A percentile compares a stretch with the other conserved stretches of the same genome.
phyloP scores from a whole-genome alignment of 2,888 invertebrate genomes.

The Geotrupes spiniger region DNA sequence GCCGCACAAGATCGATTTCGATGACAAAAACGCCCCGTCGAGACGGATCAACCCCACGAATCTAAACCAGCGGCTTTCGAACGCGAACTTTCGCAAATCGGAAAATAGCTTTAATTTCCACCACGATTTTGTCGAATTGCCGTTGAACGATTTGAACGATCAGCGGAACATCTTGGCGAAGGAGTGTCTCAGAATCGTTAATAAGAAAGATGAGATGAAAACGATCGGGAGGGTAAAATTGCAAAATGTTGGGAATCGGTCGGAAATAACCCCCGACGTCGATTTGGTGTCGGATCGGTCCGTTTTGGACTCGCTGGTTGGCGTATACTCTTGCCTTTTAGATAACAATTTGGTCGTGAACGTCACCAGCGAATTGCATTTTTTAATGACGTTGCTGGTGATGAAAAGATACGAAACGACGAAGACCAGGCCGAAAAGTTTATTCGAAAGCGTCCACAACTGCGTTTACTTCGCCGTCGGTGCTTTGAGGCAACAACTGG shows the following conservation, averaged over 20 bases:
- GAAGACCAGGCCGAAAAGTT: slow-evolving; percentile 21
- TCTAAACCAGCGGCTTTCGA: slow-evolving; percentile 35
- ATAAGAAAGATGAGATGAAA: slow-evolving; percentile 3
- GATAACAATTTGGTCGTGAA: slow-evolving; percentile 63
- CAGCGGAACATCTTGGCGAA: slow-evolving; percentile 31
- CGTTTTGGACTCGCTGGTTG: slow-evolving; percentile 56
- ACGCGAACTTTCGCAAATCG: slow-evolving; percentile 27
- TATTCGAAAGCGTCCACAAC: slow-evolving; percentile 55
- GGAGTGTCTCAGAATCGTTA: slow-evolving; percentile 31
- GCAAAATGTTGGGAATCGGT: neutral
- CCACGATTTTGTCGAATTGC: slow-evolving; percentile 20
- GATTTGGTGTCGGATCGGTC: slow-evolving; percentile 53
- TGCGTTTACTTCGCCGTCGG: slow-evolving; percentile 73
- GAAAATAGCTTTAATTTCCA: slow-evolving; percentile 41
- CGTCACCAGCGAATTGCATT: slow-evolving; percentile 66
- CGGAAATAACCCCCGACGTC: slow-evolving; percentile 49
- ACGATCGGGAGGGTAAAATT: neutral
- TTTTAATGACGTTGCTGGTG: slow-evolving; percentile 63
- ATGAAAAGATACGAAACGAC: slow-evolving; percentile 49
- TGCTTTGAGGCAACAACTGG: slow-evolving; percentile 59
- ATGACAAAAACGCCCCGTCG: slow-evolving; percentile 35
- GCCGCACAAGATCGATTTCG: slow-evolving; percentile 20
- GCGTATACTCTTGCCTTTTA: slow-evolving; percentile 60
- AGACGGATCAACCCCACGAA: slow-evolving; percentile 57
- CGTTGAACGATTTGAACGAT: slow-evolving; percentile 21